Evolutionary conservation across 2,888 invertebrate species (phyloP).

Genomic region (Erebia aethiops): DNA sequence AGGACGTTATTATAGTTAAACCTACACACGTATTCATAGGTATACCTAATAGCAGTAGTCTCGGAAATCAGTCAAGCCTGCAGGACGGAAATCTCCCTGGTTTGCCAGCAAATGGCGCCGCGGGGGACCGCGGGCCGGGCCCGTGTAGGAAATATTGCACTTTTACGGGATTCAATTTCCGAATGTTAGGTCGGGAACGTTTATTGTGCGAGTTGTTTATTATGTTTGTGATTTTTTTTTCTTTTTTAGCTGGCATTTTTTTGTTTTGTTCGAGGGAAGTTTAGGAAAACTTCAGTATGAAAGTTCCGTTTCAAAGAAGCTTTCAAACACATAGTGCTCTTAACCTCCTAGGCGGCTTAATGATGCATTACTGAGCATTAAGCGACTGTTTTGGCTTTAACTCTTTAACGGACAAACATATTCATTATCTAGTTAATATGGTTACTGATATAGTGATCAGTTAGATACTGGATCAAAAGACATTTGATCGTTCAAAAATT

Average conservation of each 20-base stretch:
- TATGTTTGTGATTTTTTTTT: constrained; percentile 17
- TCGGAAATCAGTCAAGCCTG: constrained; percentile 47
- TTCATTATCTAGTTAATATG: too few species aligned
- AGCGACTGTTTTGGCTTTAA: too few species aligned
- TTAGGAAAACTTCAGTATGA: not conserved
- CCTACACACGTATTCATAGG: constrained; percentile 31
- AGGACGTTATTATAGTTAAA: not conserved
- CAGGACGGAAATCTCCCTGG: constrained; percentile 61
- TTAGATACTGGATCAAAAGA: too few species aligned
- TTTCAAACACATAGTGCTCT: too few species aligned
- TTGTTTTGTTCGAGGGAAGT: not conserved
- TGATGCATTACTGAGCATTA: too few species aligned
- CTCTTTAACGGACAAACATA: too few species aligned
- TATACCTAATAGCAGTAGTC: constrained; percentile 33
- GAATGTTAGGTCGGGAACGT: constrained; percentile 28
- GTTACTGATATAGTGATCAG: too few species aligned
- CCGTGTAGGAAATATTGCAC: constrained; percentile 48
- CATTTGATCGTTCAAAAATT: too few species aligned
- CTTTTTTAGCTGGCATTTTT: not conserved
- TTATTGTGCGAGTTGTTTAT: constrained; percentile 31
- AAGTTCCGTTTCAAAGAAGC: too few species aligned
- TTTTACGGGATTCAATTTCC: constrained; percentile 50
- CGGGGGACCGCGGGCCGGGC: constrained; percentile 50
- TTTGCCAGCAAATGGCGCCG: constrained; percentile 66
- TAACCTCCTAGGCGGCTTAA: too few species aligned